Base-by-base conservation (phyloP, 2,113 vertebrate genomes). In the Malurus cyaneus region DNA sequence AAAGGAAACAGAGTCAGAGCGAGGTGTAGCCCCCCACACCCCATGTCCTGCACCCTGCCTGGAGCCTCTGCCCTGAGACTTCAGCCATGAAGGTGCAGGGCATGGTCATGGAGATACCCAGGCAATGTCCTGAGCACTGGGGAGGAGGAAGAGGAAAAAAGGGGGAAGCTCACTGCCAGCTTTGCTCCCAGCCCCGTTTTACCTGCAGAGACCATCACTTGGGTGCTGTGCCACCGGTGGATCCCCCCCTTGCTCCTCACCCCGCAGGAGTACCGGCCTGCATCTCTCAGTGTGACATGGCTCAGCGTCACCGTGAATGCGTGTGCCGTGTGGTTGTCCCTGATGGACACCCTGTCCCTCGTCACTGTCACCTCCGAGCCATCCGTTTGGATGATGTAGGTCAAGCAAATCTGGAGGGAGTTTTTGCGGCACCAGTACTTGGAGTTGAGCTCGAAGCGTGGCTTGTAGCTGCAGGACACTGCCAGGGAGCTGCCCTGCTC, bases 161-260 rank as follows among this genome's bases (percentile, higher is more conserved):
- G 28, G 7, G 9, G 3, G 18, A 11, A 2, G 2, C 61, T 67
- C 56, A 50, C 15, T 41, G 44, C 8, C 41, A 21, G 36, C 53
- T 66, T 86, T 59, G 31, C 39, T 88, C 19, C 50, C 36, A n/a
- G n/a, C 46, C 57, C 18, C 2, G 2, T 20, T 54, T 93, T 96
- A 96, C 95, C 94, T 95, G 84, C 4, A 1, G 71, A 92, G 11
- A 97, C 61, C 20, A 4, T n/a, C 80, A 95, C 78, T 12, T 29
- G 0, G 17, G 32, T 44, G 19, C 1, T 29, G 60, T 87, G 74
- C 61, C 6, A 1, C 11, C 0, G 6, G 16, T 4, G 47, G 50
- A n/a, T 7, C 12, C n/a, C 4, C 31, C 6, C 6, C 4, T 1
- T 39, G 23, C 9, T 42, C 53, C 10, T 20, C 49, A 95, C 53